Conservation (phyloP, 2,113 vertebrate species). For the Pongo abelii region DNA sequence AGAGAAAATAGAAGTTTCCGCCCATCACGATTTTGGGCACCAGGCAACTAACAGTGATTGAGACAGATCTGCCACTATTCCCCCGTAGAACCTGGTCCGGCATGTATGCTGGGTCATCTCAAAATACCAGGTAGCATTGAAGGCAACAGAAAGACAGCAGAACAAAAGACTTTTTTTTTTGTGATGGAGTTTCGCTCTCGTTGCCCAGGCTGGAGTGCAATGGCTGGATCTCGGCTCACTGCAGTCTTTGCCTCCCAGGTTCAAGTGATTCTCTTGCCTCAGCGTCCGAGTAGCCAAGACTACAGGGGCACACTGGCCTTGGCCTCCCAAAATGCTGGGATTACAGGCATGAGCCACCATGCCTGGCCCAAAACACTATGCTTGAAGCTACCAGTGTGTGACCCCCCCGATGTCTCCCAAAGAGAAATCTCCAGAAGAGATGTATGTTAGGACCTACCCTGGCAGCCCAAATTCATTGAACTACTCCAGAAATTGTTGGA, state of each 20-base stretch:
- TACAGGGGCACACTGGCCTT: no score
- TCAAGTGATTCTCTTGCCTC: no score
- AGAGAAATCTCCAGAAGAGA: background rate
- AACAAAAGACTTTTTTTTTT: background rate
- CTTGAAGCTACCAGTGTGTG: background rate
- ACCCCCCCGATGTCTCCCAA: background rate
- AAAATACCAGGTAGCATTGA: background rate
- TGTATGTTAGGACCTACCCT: background rate
- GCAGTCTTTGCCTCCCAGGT: no score
- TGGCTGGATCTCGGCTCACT: no score
- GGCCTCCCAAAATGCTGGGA: no score
- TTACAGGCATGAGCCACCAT: fast-evolving
- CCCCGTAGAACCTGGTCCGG: background rate
- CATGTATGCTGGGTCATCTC: background rate
- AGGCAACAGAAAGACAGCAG: background rate
- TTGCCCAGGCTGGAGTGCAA: no score
- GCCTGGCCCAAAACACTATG: background rate
- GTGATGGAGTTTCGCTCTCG: no score
- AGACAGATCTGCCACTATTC: background rate
- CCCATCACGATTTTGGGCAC: background rate
- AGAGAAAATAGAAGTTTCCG: background rate
- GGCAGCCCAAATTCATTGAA: background rate
- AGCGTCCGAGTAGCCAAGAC: no score
- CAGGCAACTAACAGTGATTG: background rate
- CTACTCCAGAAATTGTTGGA: background rate